Evolutionary conservation across 2,113 vertebrate genomes (phyloP), one percentile per base, ranked within the genome.

Genomic region (Rhodinocichla rosea): DNA sequence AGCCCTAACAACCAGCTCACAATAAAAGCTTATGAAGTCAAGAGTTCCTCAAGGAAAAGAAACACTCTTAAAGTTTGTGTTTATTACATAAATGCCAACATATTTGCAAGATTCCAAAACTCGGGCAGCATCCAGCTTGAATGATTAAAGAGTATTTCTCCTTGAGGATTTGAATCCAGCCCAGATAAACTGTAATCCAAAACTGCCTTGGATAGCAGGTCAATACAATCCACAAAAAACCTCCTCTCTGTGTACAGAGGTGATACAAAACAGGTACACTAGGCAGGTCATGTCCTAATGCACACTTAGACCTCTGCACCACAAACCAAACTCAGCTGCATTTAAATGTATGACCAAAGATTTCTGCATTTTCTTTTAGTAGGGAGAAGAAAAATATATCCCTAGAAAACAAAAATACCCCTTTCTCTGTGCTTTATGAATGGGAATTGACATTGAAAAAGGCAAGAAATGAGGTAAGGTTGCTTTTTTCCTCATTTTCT

Each of bases 1-100:
- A 96, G 83, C 56, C 93, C 80, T 96, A 92, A 95, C 95, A 94
- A 95, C 95, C 64, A 94, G 56, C 37, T 96, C 89, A 92, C 87
- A 94, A 95, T 76, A 92, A 89, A 95, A 92, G 50, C 63, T 80
- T 73, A 92, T 27, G 69, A 91, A 96, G 88, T 86, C 73, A 92
- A 89, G 83, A 85, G 76, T 45, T 96, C 90, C 71, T 78, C 73
- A 90, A 92, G 60, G 39, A 92, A 92, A 90, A 96, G 56, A 81
- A 92, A 78, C 27, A 81, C 56, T 90, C 83, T 60, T 90, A 57
- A 90, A 90, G 56, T 91, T 88, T 90, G 44, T 88, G 67, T 94
- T 96, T 96, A 80, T 92, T 92, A 92, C 15, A 93, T 33, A 81
- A 93, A 94, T 57, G 83, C 85, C 92, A 93, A 83, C 64, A 39